A percentile compares a stretch with the other conserved stretches of the same genome.
phyloP scores from a whole-genome alignment of 2,113 vertebrate species.

The Arizona elegans region DNA sequence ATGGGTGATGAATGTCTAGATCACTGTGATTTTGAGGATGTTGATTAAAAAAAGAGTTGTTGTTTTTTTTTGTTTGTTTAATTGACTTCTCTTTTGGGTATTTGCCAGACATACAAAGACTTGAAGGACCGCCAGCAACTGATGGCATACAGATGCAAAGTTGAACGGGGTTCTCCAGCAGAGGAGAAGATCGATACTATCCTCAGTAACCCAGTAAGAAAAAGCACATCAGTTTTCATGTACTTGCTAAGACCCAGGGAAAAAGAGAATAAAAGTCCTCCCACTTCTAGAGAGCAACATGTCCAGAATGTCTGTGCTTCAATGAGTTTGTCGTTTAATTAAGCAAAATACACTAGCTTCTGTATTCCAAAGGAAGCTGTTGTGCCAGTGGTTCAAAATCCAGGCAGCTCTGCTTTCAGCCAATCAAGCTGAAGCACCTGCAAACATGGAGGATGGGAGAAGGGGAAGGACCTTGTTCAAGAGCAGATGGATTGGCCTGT shows the following conservation, averaged over 20 bases:
- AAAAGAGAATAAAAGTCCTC: not conserved
- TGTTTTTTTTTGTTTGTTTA: not conserved
- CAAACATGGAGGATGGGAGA: not conserved
- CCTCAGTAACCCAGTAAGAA: conserved; percentile 82
- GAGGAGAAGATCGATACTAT: conserved; percentile 84
- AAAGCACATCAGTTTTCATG: not conserved
- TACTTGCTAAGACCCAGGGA: not conserved
- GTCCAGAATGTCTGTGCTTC: not conserved
- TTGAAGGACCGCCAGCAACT: conserved; percentile 90
- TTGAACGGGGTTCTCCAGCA: conserved; percentile 81
- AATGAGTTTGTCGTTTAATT: not conserved
- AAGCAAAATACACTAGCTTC: not conserved
- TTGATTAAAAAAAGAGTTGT: not conserved
- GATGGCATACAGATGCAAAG: conserved; percentile 80
- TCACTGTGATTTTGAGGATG: not conserved
- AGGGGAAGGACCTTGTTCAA: not conserved
- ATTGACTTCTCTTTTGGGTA: conserved; percentile 43
- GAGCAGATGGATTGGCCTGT: not conserved
- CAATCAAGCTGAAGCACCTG: not conserved
- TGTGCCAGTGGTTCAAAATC: not conserved
- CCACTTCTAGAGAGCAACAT: not conserved
- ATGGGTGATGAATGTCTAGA: not conserved
- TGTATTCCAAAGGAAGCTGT: not conserved
- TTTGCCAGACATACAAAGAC: conserved; percentile 83
- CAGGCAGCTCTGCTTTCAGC: not conserved